Base-by-base conservation (phyloP, 2,113 vertebrate species). In the Phaetusa simplex region DNA sequence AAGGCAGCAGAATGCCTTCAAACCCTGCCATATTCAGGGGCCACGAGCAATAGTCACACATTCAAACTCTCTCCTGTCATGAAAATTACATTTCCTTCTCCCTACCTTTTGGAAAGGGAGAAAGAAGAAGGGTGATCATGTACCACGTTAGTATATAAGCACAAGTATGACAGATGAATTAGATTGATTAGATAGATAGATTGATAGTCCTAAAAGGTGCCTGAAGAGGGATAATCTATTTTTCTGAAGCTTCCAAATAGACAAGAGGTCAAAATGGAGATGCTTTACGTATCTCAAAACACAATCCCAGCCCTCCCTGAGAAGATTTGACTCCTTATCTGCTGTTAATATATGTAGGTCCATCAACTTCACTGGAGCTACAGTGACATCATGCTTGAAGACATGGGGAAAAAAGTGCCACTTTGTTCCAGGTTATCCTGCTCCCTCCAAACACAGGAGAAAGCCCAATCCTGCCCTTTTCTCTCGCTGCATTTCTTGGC, bases 1-100 rank as follows among this genome's bases (percentile, higher is more conserved):
- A 95, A 93, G 49, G 20, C 17, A 93, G 78, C 96, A 96, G 92
- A 97, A 96, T 95, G 97, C 95, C 91, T 95, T 82, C 91, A 97
- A 85, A 95, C 83, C 23, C 52, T 87, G 93, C 93, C 88, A 92
- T 89, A 42, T 76, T 92, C 73, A 69, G 73, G 83, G 91, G 70
- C 91, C 86, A 93, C 78, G 2, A 95, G 88, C 73, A 82, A 53
- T 79, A 91, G 42, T 92, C 89, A 91, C 74, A 61, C 70, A 45
- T 71, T 72, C 81, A 91, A 61, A 82, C 78, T 87, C 87, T 72
- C 21, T 90, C 71, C 40, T 81, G 9, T 56, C 18, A 30, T 40
- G 45, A 91, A 95, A 95, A 95, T 30, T 59, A 27, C 18, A 19
- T 87, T 94, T 89, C 72, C 24, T 89, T 94, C 88, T 94, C 65